Percentiles rank a stretch among this genome's conserved stretches.
Evolutionary conservation across 1,140 invertebrate genomes (phyloP).

Genomic region (Chionoecetes opilio): DNA sequence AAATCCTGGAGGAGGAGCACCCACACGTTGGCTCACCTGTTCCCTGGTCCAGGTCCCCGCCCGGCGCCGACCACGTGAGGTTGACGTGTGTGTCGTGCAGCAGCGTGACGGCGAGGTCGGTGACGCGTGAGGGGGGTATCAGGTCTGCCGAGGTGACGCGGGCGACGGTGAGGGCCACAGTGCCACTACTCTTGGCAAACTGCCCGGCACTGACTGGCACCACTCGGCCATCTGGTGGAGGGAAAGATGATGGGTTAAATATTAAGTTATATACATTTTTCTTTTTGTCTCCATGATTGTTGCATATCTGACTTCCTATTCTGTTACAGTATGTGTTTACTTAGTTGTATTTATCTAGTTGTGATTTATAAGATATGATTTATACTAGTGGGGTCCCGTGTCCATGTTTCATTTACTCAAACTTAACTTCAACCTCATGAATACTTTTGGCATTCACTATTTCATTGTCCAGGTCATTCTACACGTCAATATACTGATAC

Average conservation of each 20-base stretch:
- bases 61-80: conserved; percentile 79
- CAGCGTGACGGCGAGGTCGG: conserved; percentile 70
- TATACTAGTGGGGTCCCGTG: no score
- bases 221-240: conserved; percentile 75
- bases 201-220: conserved; percentile 73
- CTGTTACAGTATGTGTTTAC: no score
- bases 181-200: conserved; percentile 66
- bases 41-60: conserved; percentile 78
- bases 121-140: conserved; percentile 78
- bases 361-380: no score
- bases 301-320: no score
- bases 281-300: no score
- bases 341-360: no score
- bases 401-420: no score
- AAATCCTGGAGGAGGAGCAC: not conserved
- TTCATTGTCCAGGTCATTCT: no score
- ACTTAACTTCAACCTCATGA: no score
- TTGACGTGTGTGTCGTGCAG: conserved; percentile 72
- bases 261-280: no score
- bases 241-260: not conserved
- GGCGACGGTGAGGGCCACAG: conserved; percentile 57
- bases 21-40: conserved; percentile 62
- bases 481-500: no score
- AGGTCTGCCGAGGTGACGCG: conserved; percentile 74
- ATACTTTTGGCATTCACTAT: no score